Evolutionary conservation across 2,113 vertebrate genomes (phyloP), one percentile per base, ranked within the genome.

Genomic region (Puma concolor): DNA sequence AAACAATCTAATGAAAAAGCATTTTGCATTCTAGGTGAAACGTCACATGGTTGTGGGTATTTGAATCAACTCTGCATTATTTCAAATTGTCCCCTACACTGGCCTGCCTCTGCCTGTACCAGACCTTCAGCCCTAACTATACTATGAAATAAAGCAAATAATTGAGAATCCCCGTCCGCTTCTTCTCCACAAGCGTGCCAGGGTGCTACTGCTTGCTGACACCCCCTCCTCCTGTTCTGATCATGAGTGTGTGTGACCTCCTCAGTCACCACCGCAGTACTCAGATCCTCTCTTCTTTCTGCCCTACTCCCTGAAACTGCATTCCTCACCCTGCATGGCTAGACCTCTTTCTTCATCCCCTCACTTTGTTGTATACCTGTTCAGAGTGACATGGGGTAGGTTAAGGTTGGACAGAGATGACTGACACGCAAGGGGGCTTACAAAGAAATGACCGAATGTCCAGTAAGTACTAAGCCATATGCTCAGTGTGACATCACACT

Each of bases 391-490:
- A 91, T 4, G 13, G 25, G 27, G 10, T 29, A 93, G 52, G 13
- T 64, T 60, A 88, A 44, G 12, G 44, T 15, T 84, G 12, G 11
- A 25, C 4, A 57, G 23, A 89, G 36, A 76, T 66, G 63, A 69
- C 8, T 41, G 69, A 80, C 91, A 94, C 60, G 31, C 38, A 96
- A 92, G 95, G 17, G 2, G 6, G 0, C 33, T 94, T 71, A 67
- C 69, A 84, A 50, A 84, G 44, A 80, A 97, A 95, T 94, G 71
- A 50, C 66, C 57, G 83, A 88, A 63, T 74, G 44, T 57, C 57
- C 33, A 41, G 11, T 66, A 80, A 95, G 50, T 29, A 63, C 57
- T 48, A 57, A 97, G 19, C 60, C 38, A 6, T 50, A 80, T 17
- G 27, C 54, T 85, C 88, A 83, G 87, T 91, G 71, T 94, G 19